phyloP scores from a whole-genome alignment of 1,140 invertebrate species.

The Dinothrombium tinctorium region DNA sequence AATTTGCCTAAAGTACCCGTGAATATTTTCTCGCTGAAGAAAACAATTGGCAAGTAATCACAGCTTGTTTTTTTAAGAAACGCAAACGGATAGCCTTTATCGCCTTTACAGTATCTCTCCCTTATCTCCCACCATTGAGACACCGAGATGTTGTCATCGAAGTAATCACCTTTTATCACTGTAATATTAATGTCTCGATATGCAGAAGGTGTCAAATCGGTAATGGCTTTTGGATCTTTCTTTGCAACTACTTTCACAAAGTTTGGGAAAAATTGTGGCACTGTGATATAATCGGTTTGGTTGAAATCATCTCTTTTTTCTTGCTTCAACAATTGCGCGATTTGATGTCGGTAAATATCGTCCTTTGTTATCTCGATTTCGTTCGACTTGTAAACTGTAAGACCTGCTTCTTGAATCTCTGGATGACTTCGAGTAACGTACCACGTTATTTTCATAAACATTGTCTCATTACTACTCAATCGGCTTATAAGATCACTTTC shows the following conservation, averaged over 20 bases:
- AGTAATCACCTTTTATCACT: conserved; percentile 3
- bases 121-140: conserved; percentile 50
- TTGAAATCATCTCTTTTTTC: too few species aligned
- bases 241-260: conserved; percentile 63
- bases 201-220: conserved; percentile 13
- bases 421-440: conserved; percentile 11
- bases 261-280: conserved; percentile 43
- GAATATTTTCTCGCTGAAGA: conserved; percentile 82
- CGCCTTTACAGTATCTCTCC: conserved; percentile 32
- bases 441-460: conserved; percentile 39
- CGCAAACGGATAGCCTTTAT: conserved; percentile 19
- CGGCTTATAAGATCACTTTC: conserved; percentile 37
- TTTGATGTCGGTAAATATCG: conserved; percentile 7
- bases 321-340: conserved; percentile 2
- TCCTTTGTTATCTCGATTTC: conserved; percentile 7
- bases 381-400: conserved; percentile 10
- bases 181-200: conserved; percentile 18
- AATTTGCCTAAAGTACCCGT: conserved; percentile 56
- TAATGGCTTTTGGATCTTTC: conserved; percentile 31
- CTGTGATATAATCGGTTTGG: neutral
- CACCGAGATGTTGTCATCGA: conserved; percentile 17
- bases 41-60: conserved; percentile 25
- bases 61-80: conserved; percentile 15
- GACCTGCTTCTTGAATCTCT: conserved; percentile 12
- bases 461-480: conserved; percentile 22